Evolutionary conservation across 2,888 invertebrate genomes (phyloP), one percentile per base, ranked within the genome.

Genomic region (Drosophila fungiperda): DNA sequence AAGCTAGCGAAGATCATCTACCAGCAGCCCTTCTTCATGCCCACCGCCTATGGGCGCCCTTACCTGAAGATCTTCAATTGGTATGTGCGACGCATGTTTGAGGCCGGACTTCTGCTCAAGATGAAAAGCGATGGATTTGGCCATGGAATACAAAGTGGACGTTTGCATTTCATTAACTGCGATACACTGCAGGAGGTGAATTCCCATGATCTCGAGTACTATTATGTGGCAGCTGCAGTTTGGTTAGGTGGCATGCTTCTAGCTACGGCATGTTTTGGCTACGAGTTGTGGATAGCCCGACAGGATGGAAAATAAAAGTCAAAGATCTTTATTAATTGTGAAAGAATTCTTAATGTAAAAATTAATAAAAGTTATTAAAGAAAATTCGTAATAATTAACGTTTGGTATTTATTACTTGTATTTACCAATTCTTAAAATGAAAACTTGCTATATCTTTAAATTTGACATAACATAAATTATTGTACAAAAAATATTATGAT

Each of bases 61-160:
- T 84, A 87, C 35, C 36, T 89, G 3, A 73, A 76, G 20, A 72
- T 77, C 5, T 82, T 90, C 50, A 90, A 90, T 66, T 68, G 53
- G 42, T 90, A 80, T 67, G 50, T 89, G 36, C 36, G 73, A 2
- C 69, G 75, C 49, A 75, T 80, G 53, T 80, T 78, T 4, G 90
- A 90, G 58, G 80, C 73, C 9, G 90, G 90, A 8, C 73, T 90
- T 20, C 67, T 83, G 32, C 53, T 63, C 0, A 90, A 90, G 67
- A 78, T 89, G 71, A 66, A 71, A 26, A 61, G 54, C 33, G 87
- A 90, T 52, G 78, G 77, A 6, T 80, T 76, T 50, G 69, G 66
- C 36, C 84, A 84, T 20, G 90, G 87, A 32, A 79, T 90, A 9
- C 62, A 81, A 2, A 82, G 80, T 15, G 82, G 84, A 0, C 71